Percentiles rank a stretch among this genome's conserved stretches.
phyloP scores from a whole-genome alignment of 2,797 vertebrate species.

The Peromyscus melanophrys region DNA sequence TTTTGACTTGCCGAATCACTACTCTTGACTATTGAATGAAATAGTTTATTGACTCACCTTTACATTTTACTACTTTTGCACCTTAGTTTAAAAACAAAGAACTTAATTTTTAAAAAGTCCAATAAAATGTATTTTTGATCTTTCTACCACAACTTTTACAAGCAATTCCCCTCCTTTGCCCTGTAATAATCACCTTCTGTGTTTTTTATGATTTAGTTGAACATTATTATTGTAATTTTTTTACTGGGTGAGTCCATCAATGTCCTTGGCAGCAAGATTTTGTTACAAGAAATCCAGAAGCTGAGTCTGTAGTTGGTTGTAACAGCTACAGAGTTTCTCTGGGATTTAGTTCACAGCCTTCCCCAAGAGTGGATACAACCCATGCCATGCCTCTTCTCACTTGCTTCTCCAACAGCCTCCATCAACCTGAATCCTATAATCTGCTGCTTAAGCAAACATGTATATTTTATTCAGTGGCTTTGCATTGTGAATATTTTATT shows the following conservation, averaged over 20 bases:
- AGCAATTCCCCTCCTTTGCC: slow-evolving; percentile 64
- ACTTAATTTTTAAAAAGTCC: slow-evolving; percentile 74
- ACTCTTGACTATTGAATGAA: slow-evolving; percentile 65
- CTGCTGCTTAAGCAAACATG: slow-evolving; percentile 2
- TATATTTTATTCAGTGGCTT: slow-evolving; percentile 60
- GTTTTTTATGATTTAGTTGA: slow-evolving; percentile 80
- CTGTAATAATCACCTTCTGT: slow-evolving; percentile 66
- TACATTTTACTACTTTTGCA: slow-evolving; percentile 71
- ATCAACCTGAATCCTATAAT: slow-evolving; percentile 29
- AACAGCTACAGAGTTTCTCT: slow-evolving; percentile 87
- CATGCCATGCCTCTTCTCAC: slow-evolving; percentile 75
- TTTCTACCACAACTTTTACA: slow-evolving; percentile 68
- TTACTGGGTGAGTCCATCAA: slow-evolving; percentile 82
- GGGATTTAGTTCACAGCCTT: slow-evolving; percentile 84
- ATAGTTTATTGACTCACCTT: slow-evolving; percentile 57
- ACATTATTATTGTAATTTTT: slow-evolving; percentile 84
- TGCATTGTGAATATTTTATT: slow-evolving; percentile 59
- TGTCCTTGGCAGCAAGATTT: slow-evolving; percentile 86
- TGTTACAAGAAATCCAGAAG: slow-evolving; percentile 87
- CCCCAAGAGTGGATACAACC: slow-evolving; percentile 74
- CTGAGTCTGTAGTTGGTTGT: slow-evolving; percentile 83
- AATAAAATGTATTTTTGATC: slow-evolving; percentile 77
- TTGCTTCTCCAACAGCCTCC: slow-evolving; percentile 57
- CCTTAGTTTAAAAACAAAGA: slow-evolving; percentile 72
- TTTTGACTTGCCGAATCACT: slow-evolving; percentile 61